Base-by-base conservation (phyloP, 2,797 vertebrate species). In the Tinamus major region DNA sequence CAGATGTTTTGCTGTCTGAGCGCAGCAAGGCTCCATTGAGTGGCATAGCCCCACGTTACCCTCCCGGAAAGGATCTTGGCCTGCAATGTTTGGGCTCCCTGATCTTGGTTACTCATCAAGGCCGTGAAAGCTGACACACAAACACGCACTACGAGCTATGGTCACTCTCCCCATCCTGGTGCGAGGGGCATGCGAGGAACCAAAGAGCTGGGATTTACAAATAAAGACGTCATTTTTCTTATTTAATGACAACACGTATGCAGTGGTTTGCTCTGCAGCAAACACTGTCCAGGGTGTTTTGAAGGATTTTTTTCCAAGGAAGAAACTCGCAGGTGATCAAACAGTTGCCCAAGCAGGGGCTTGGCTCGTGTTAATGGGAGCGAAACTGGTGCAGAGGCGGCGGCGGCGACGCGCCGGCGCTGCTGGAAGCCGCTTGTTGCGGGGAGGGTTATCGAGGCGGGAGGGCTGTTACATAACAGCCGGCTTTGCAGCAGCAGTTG, bases 261-360 rank as follows among this genome's bases (percentile, higher is more conserved):
- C 70, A 72, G 87, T 64, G 70, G 61, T 88, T 90, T 85, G 93
- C 29, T 87, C 74, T 92, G 49, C 94, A 91, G 78, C 49, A 93
- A 92, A 71, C 78, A 39, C 44, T 87, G 53, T 26, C 24, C 27
- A 18, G 49, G 82, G 82, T 93, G 89, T 65, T 87, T 58, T 83
- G 79, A 87, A 77, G 82, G 65, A 24, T 63, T 64, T 93, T 35
- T 93, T 93, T 83, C 87, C 69, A 83, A 92, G 93, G 76, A 87
- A 86, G 81, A 68, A 92, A 83, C 63, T 78, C 87, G 79, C 87
- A 95, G 94, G 91, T 96, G 89, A 86, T 88, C 39, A 76, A 79
- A 84, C 51, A 31, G 67, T 91, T 93, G 74, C 91, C 85, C 87
- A 27, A 89, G 85, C 91, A 76, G 79, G 92, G 87, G 79, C 76